Evolutionary conservation across 2,113 vertebrate species (phyloP), one percentile per base, ranked within the genome.

Genomic region (Callorhinus ursinus): DNA sequence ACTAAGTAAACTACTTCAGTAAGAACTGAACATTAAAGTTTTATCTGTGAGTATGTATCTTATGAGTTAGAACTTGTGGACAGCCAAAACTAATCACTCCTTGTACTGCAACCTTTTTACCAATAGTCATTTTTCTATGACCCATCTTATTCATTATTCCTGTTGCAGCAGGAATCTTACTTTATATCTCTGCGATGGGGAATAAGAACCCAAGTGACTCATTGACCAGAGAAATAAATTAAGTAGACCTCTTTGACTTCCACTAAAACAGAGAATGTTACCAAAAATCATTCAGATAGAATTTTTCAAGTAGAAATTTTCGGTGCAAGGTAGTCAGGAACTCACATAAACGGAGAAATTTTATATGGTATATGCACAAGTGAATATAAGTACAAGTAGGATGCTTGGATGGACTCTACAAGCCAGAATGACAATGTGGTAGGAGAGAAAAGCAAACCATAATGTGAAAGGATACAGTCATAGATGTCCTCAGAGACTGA

Each of bases 291-390:
- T 12, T 46, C 33, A 28, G 10, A 67, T 61, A 21, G 18, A 94
- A 74, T 24, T 88, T 95, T 88, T 71, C 26, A 63, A 51, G 46
- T 19, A 63, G 31, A 95, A 88, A 89, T 82, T 39, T 87, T 83
- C 21, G 46, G 7, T 80, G 6, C 2, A 93, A 61, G 51, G 15
- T 61, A 65, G 21, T 53, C 1, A 6, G 24, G 39, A 83, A 33
- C 77, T 76, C 33, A 85, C 2, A 18, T 24, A 89, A 95, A 51
- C 9, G 8, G 46, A 71, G 88, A 19, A 71, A 36, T 42, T 42
- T 71, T 88, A 18, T 33, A 53, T 9, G 39, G 19, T 49, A 91
- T 71, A 77, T 77, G 5, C 24, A 82, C 49, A 85, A 77, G 22
- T 19, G 18, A 85, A 7, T 31, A 55, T 26, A 46, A 90, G 77